These are phyloP conservation scores for Phenganax stokvisi DNA, from an alignment of 92 coral and sea anemone species.

Conservation along the genomic window DNA sequence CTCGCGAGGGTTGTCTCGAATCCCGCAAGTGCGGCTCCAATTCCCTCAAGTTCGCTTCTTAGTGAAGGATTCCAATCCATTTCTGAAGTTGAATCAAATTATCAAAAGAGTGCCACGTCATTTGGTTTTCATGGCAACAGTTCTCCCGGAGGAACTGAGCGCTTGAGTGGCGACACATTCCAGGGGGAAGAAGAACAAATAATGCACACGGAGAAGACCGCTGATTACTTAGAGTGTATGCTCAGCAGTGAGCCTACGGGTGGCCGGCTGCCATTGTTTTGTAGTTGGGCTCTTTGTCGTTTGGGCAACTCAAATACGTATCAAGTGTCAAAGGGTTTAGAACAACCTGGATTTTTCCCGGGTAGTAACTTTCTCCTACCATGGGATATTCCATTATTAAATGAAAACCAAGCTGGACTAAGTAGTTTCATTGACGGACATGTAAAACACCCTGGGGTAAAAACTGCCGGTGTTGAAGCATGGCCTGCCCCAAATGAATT, in stretches of 20 bases:
- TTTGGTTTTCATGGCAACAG: slow-evolving; percentile 79
- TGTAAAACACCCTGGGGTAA: slow-evolving; percentile 74
- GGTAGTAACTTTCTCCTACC: slow-evolving; percentile 87
- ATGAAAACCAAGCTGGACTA: slow-evolving; percentile 68
- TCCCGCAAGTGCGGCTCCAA: slow-evolving; percentile 22
- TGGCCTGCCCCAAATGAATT: slow-evolving; percentile 99
- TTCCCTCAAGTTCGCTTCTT: slow-evolving; percentile 22
- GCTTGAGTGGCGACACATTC: slow-evolving; percentile 54
- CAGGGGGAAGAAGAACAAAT: slow-evolving; percentile 43
- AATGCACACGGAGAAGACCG: slow-evolving; percentile 41
- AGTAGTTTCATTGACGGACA: slow-evolving; percentile 90
- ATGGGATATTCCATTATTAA: slow-evolving; percentile 96
- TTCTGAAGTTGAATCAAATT: slow-evolving; percentile 85
- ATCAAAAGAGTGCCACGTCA: slow-evolving; percentile 81
- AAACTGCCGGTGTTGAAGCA: slow-evolving; percentile 74
- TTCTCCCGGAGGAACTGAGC: slow-evolving; percentile 71
- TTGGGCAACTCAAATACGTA: slow-evolving; percentile 80
- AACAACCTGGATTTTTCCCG: slow-evolving; percentile 96
- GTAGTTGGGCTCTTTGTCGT: slow-evolving; percentile 95
- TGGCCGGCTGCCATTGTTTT: slow-evolving; percentile 74
- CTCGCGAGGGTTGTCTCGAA: slow-evolving; percentile 55
- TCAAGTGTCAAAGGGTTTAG: slow-evolving; percentile 82
- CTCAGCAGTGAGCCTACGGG: slow-evolving; percentile 70
- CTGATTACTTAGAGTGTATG: slow-evolving; percentile 82
- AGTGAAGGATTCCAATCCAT: slow-evolving; percentile 78